A percentile compares a stretch with the other conserved stretches of the same genome.
Conservation (phyloP, 2,888 invertebrate genomes). For the Lymantria monacha region DNA sequence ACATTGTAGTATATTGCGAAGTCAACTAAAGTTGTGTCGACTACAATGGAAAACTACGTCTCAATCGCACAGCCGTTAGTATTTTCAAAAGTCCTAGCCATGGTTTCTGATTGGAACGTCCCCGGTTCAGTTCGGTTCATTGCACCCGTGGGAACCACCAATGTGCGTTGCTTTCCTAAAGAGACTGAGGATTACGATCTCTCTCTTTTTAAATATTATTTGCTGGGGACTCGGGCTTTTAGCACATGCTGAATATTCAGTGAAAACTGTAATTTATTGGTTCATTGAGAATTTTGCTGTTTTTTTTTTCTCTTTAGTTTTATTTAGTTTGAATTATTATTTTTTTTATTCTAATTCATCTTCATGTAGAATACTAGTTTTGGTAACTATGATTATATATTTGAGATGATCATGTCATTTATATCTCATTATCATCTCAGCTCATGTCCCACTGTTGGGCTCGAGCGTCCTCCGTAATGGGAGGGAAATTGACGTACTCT, state of each 20-base stretch:
- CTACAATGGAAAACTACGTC: slow-evolving; percentile 36
- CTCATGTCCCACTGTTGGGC: no score
- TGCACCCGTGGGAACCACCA: slow-evolving; percentile 61
- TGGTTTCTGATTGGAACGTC: slow-evolving; percentile 52
- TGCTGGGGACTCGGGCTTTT: slow-evolving; percentile 13
- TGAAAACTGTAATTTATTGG: not conserved
- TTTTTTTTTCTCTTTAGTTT: not conserved
- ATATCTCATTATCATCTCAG: no score
- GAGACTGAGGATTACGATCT: slow-evolving; percentile 9
- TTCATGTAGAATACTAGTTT: no score
- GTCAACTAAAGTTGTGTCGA: slow-evolving; percentile 7
- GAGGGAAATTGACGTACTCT: no score
- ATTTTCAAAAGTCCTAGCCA: slow-evolving; percentile 68
- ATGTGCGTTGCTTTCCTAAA: slow-evolving; percentile 28
- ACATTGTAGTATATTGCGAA: no score
- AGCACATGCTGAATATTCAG: not conserved
- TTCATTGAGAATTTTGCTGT: not conserved
- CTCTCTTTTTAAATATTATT: slow-evolving; percentile 16
- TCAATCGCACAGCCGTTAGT: slow-evolving; percentile 63
- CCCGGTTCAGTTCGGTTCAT: slow-evolving; percentile 47
- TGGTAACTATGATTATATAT: no score
- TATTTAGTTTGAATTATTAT: not conserved
- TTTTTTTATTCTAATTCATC: no score
- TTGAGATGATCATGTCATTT: no score
- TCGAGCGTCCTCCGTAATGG: no score